These are phyloP conservation scores for Thalpophila matura DNA, from an alignment of 2,888 invertebrate genomes.

Conservation along the genomic window DNA sequence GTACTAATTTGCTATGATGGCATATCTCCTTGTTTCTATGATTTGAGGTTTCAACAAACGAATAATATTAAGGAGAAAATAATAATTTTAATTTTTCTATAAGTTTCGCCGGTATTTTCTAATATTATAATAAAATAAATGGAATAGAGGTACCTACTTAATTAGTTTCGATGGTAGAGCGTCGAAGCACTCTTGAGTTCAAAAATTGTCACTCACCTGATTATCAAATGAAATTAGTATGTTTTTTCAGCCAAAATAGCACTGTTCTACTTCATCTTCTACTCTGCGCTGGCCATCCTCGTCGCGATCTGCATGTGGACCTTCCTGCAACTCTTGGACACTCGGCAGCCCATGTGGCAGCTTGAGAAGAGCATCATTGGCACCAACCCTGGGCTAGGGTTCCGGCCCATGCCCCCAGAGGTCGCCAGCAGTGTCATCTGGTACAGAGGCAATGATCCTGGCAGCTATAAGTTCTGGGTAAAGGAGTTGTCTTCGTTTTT, in stretches of 20 bases:
- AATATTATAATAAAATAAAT: too few species aligned
- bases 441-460: constrained; percentile 95
- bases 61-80: too few species aligned
- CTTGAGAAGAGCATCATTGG: constrained; percentile 97
- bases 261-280: constrained; percentile 98
- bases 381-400: constrained; percentile 98
- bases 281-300: constrained; percentile 96
- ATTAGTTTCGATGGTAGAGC: too few species aligned
- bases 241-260: constrained; percentile 96
- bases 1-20: too few species aligned
- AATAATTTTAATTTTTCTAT: too few species aligned
- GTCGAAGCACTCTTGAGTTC: too few species aligned
- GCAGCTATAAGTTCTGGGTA: constrained; percentile 95
- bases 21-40: too few species aligned
- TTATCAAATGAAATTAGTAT: too few species aligned
- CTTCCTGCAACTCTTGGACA: constrained; percentile 97
- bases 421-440: constrained; percentile 98
- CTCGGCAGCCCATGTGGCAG: constrained; percentile 97
- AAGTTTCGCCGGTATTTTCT: too few species aligned
- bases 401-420: constrained; percentile 97
- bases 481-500: constrained; percentile 94
- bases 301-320: constrained; percentile 98
- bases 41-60: too few species aligned
- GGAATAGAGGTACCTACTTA: too few species aligned
- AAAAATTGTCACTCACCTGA: too few species aligned